Evolutionary conservation across 2,888 invertebrate species (phyloP).

Genomic region (Fissipunctia ypsillon): DNA sequence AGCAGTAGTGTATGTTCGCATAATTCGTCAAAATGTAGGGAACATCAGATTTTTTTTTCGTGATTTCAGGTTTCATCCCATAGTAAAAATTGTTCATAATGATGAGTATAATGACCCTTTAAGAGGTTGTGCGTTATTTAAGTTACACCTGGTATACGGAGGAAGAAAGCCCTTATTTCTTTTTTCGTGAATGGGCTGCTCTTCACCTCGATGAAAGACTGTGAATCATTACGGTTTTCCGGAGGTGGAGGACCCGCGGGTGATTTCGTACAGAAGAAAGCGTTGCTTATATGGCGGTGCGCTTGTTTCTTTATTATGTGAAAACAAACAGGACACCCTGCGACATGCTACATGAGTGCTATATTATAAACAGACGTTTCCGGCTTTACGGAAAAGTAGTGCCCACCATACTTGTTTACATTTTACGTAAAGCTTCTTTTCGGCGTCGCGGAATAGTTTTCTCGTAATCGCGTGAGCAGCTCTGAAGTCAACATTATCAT

Average conservation of each 20-base stretch:
- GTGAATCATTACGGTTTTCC: not conserved
- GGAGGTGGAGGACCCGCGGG: not conserved
- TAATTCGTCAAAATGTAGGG: too few relatives aligned
- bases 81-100: too few relatives aligned
- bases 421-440: not conserved
- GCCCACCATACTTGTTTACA: too few relatives aligned
- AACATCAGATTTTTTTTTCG: too few relatives aligned
- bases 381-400: not conserved
- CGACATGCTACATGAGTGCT: not conserved
- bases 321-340: not conserved
- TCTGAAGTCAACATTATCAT: slow-evolving; percentile 8
- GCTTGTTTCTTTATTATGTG: not conserved
- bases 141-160: too few relatives aligned
- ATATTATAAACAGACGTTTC: not conserved
- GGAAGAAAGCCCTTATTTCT: not conserved
- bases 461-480: too few relatives aligned
- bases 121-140: too few relatives aligned
- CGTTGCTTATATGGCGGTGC: not conserved
- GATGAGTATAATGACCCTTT: too few relatives aligned
- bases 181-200: not conserved
- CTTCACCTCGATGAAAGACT: not conserved
- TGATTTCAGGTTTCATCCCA: too few relatives aligned
- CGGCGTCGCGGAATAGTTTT: not conserved
- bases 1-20: too few relatives aligned
- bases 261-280: not conserved